phyloP scores from a whole-genome alignment of 2,797 vertebrate species.

The Neosalanx taihuensis region DNA sequence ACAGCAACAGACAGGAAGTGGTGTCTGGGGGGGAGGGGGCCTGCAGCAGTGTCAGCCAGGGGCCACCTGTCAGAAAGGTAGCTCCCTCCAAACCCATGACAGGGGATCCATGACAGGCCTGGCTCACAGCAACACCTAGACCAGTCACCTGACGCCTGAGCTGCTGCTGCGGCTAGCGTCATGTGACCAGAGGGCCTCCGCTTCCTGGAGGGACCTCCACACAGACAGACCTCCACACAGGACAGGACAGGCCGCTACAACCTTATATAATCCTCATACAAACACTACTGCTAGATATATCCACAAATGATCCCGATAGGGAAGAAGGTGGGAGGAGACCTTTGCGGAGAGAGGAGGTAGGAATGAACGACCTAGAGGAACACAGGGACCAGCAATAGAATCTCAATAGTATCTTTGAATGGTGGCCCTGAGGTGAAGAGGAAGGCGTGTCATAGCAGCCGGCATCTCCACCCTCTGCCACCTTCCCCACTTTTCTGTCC shows the following conservation, averaged over 20 bases:
- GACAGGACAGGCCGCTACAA: conserved; percentile 9
- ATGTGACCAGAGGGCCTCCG: conserved; percentile 52
- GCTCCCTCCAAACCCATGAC: conserved; percentile 41
- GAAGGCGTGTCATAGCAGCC: conserved; percentile 57
- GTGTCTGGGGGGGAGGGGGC: conserved; percentile 18
- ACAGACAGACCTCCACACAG: conserved; percentile 40
- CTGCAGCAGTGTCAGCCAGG: conserved; percentile 38
- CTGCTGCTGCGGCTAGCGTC: conserved; percentile 59
- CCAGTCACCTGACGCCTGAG: conserved; percentile 69
- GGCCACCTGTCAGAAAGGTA: conserved; percentile 62
- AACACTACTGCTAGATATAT: conserved; percentile 6
- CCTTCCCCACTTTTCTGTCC: conserved; percentile 42
- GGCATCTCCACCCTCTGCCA: conserved; percentile 30
- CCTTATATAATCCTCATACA: conserved; percentile 23
- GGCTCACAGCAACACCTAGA: conserved; percentile 61
- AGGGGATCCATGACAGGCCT: conserved; percentile 65
- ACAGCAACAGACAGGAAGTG: conserved; percentile 44
- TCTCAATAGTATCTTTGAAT: not conserved
- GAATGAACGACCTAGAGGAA: conserved; percentile 11
- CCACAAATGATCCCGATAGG: conserved; percentile 34
- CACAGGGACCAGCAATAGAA: conserved; percentile 10
- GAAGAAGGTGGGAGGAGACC: conserved; percentile 7
- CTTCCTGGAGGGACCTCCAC: conserved; percentile 48
- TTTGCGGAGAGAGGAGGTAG: conserved; percentile 30
- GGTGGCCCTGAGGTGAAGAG: conserved; percentile 34